Percentiles rank a stretch among this genome's conserved stretches.
Evolutionary conservation across 1,140 invertebrate species (phyloP).

Genomic region (Eufriesea mexicana): DNA sequence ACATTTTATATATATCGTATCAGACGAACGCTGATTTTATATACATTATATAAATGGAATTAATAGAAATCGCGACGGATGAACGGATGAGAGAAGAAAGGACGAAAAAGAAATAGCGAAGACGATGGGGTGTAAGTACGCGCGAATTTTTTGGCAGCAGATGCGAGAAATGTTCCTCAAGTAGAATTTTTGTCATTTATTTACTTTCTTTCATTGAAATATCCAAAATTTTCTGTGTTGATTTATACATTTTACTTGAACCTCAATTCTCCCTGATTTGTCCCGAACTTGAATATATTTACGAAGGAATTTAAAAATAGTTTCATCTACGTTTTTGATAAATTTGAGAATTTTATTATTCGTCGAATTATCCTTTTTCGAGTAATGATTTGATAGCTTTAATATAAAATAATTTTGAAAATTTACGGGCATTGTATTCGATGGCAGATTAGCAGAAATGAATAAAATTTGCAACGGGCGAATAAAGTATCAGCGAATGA

Average conservation of each 20-base stretch:
- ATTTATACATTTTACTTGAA: no score
- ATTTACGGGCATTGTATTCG: neutral
- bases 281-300: neutral
- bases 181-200: neutral
- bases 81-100: neutral
- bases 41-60: conserved; percentile 12
- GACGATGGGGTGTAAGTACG: neutral
- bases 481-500: neutral
- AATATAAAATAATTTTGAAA: no score
- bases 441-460: neutral
- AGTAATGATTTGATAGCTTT: neutral
- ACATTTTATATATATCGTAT: conserved; percentile 68
- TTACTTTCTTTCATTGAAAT: neutral
- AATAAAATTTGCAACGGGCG: neutral
- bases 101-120: neutral
- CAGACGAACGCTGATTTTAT: conserved; percentile 41
- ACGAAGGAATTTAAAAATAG: neutral
- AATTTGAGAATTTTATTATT: neutral
- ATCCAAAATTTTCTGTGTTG: neutral
- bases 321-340: neutral
- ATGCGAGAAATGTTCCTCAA: conserved; percentile 42
- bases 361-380: neutral
- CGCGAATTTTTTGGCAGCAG: conserved; percentile 61
- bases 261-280: neutral
- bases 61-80: neutral